These are phyloP conservation scores for Drosophila incognita DNA, from an alignment of 2,888 invertebrate genomes.

Conservation along the genomic window DNA sequence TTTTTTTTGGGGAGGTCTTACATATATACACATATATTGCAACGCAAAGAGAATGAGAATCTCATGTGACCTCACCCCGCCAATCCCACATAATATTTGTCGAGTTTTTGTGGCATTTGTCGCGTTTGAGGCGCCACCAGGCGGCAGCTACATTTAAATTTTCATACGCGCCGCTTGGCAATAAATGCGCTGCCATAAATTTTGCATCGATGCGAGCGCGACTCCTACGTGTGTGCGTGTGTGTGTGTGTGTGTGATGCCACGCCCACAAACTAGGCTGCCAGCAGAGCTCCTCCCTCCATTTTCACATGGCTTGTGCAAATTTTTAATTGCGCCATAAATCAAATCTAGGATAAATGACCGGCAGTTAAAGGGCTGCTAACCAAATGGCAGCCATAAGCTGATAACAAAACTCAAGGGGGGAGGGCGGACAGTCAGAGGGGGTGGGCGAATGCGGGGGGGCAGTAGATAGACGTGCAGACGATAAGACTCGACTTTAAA, in stretches of 20 bases:
- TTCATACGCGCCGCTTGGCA: constrained; percentile 54
- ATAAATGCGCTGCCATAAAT: constrained; percentile 76
- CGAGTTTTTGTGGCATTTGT: constrained; percentile 14
- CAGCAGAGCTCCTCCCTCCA: background rate
- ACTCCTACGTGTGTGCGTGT: constrained; percentile 31
- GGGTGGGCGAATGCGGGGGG: background rate
- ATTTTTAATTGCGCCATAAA: constrained; percentile 76
- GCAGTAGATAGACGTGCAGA: constrained; percentile 37
- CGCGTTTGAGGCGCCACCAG: constrained; percentile 35
- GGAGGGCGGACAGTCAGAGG: background rate
- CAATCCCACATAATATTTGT: background rate
- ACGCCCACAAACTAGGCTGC: constrained; percentile 12
- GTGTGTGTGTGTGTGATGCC: background rate
- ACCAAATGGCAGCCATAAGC: constrained; percentile 80
- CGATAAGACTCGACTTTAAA: constrained; percentile 70
- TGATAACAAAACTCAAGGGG: constrained; percentile 56
- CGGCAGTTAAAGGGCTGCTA: constrained; percentile 78
- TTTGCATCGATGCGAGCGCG: constrained; percentile 63
- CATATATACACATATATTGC: constrained; percentile 28
- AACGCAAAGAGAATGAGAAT: constrained; percentile 38
- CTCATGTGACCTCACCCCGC: constrained; percentile 5
- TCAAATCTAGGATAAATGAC: constrained; percentile 78
- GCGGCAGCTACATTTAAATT: constrained; percentile 69
- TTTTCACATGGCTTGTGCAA: constrained; percentile 40
- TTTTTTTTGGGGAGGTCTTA: constrained; percentile 21